These are phyloP conservation scores for Zaprionus africanus DNA, from an alignment of 1,140 invertebrate species.

Conservation along the genomic window DNA sequence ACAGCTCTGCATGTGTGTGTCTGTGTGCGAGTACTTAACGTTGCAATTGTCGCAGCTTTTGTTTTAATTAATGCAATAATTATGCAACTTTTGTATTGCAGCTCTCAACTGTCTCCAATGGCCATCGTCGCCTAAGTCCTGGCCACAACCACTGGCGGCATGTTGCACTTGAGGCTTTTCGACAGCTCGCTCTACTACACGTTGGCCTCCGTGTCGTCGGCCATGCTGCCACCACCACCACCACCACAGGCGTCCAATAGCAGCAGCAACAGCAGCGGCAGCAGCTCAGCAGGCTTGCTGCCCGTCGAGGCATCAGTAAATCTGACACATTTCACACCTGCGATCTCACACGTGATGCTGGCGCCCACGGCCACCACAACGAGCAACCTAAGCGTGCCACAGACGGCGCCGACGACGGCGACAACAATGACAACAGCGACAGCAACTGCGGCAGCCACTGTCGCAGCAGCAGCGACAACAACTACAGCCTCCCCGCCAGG, in stretches of 20 bases:
- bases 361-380: constrained; percentile 49
- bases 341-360: constrained; percentile 75
- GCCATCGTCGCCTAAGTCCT: neutral
- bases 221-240: constrained; percentile 12
- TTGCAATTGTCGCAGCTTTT: constrained; percentile 10
- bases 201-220: constrained; percentile 51
- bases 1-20: constrained; percentile 59
- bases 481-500: constrained; percentile 24
- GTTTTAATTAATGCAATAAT: neutral
- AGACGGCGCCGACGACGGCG: constrained; percentile 15
- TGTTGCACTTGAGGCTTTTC: constrained; percentile 72
- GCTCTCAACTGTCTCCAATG: neutral
- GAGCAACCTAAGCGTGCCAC: neutral
- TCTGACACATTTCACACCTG: constrained; percentile 77
- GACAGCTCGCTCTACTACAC: constrained; percentile 67
- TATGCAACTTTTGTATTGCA: constrained; percentile 1
- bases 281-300: constrained; percentile 11
- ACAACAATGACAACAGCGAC: constrained; percentile 30
- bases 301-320: constrained; percentile 53
- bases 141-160: constrained; percentile 26
- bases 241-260: constrained; percentile 41
- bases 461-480: constrained; percentile 28
- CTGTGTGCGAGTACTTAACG: constrained; percentile 17
- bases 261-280: constrained; percentile 34
- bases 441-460: constrained; percentile 19